phyloP scores from a whole-genome alignment of 2,797 vertebrate species.

The Gadopsis bispinosus region DNA sequence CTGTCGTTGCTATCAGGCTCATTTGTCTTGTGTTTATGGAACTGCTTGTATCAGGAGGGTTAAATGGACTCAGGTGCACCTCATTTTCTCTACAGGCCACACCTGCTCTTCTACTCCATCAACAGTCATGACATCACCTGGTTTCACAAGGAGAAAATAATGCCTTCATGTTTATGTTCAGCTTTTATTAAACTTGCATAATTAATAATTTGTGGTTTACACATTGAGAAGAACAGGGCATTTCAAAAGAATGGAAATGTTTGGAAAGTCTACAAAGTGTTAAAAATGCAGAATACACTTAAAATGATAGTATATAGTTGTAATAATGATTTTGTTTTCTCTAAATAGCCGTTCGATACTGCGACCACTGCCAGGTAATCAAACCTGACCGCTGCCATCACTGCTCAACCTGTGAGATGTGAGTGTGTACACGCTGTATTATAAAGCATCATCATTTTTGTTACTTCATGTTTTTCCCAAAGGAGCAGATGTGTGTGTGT shows the following conservation, averaged over 20 bases:
- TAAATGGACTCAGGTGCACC: slow-evolving; percentile 54
- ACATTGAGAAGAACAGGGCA: background rate
- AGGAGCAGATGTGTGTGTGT: background rate
- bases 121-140: background rate
- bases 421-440: slow-evolving; percentile 76
- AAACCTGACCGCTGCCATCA: slow-evolving; percentile 98
- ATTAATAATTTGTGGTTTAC: background rate
- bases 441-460: background rate
- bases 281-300: background rate
- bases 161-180: background rate
- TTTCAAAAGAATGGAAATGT: background rate
- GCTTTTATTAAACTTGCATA: background rate
- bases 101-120: slow-evolving; percentile 6
- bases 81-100: slow-evolving; percentile 35
- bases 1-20: slow-evolving; percentile 9
- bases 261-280: background rate
- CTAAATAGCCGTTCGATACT: slow-evolving; percentile 92
- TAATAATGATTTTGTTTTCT: slow-evolving; percentile 24
- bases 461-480: background rate
- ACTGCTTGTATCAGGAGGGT: background rate
- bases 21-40: slow-evolving; percentile 38
- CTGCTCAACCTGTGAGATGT: slow-evolving; percentile 96
- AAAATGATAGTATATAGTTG: no score
- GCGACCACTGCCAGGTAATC: slow-evolving; percentile 94
- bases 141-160: slow-evolving; percentile 6